Evolutionary conservation across 2,888 invertebrate genomes (phyloP), one percentile per base, ranked within the genome.

Genomic region (Pseudococcus jackbeardsleyi): DNA sequence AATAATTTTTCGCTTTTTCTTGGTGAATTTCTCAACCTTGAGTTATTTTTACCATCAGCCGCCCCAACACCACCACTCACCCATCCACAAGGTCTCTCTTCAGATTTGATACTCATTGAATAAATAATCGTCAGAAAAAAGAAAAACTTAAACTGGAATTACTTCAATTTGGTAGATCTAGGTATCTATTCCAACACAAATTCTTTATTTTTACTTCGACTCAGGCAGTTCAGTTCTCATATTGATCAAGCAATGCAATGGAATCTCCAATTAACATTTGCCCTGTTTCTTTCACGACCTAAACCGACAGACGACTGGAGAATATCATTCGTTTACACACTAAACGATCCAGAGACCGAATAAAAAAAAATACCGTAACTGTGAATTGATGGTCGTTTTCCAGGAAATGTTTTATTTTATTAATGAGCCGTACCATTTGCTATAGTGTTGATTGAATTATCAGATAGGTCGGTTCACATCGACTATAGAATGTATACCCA

Each of bases 341-440:
- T 7, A 64, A 64, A 19, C 59, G 64, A 64, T 22, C 22, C 22
- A 22, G 22, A 19, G 22, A 64, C 22, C 64, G 11, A 64, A 22
- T 64, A 42, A 42, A 64, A 64, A 64, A 54, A 64, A 22, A 11
- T 0, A 64, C 64, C 22, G 22, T 64, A 64, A 64, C 64, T 64
- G 19, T 64, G 19, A 64, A 9, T 19, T 64, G 22, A 72, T 72
- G 7, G 72, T 72, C 72, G 72, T 72, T 72, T 72, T 33, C 72
- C 72, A 17, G 33, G 33, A 72, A 72, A 39, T 72, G 33, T 72
- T 33, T 72, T 33, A 33, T 72, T 72, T 72, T 72, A 33, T 72
- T 33, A 72, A 72, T 64, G 64, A 64, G 64, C 64, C 64, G 22
- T 64, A 64, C 64, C 64, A 64, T 64, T 64, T 64, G 64, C 64